Base-by-base conservation (phyloP, 2,797 vertebrate genomes). In the Alcedo atthis region DNA sequence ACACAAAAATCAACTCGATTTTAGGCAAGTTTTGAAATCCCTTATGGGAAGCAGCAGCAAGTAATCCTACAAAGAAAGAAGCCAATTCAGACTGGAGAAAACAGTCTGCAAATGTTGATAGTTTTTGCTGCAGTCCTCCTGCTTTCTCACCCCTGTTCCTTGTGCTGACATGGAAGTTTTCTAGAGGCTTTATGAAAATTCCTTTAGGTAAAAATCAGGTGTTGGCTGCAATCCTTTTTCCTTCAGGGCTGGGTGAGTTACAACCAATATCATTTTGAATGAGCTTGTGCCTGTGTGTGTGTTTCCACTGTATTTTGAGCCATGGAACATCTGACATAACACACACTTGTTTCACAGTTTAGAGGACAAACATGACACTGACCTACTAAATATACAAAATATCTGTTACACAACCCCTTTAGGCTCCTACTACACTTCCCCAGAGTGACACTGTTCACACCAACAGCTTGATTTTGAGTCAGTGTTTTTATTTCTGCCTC, bases 401-500 rank as follows among this genome's bases (percentile, higher is more conserved):
- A 64, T 22, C 45, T 71, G 57, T 64, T 93, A 75, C 4, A 64
- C 81, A 85, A 40, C 26, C 32, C 70, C 70, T 28, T 7, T 9
- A 68, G 64, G 40, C 63, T 81, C 68, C 59, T 66, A 15, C 54
- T 61, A 0, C 49, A 43, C 28, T 75, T 83, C 49, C 62, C 46
- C 83, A 84, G 46, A 68, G 58, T 68, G 79, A 28, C 54, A 48
- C 33, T 76, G 25, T 71, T 87, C 77, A 78, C 19, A 69, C 30
- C 0, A 0, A 42, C 25, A 68, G 73, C 43, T 93, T 81, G 79
- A 71, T 78, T 87, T 87, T 54, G 37, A 85, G 37, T 81, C 83
- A 64, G 59, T 92, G 62, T 85, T 76, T 90, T 92, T 89, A 49
- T 87, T 87, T 92, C 40, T 71, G 33, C 75, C 35, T 92, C 37